Base-by-base conservation (phyloP, 2,113 vertebrate species). In the Murina feae region DNA sequence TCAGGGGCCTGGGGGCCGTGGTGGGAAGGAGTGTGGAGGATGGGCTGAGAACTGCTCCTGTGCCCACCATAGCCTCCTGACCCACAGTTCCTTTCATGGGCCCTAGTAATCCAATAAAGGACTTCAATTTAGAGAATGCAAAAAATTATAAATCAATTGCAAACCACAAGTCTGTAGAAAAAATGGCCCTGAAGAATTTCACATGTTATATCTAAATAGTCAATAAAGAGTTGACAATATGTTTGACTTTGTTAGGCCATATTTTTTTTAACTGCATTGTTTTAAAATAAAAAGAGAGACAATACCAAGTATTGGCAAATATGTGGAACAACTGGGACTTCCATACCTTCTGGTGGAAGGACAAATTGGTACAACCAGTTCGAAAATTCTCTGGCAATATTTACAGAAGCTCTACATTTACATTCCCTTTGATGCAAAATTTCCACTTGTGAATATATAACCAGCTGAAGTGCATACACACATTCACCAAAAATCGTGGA, bases 281-380 rank as follows among this genome's bases (percentile, higher is more conserved):
- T 86, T 91, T 91, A 89, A 86, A 93, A 80, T 85, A 84, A 63
- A 94, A 30, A 76, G 25, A 76, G 11, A 83, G 74, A 91, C 8
- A 80, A 82, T 76, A 37, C 10, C n/a, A n/a, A 39, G 6, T 85
- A 76, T 47, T 87, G 53, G 23, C 17, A 78, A 83, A 68, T 18
- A 65, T 16, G 25, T 55, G 32, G 44, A 44, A 51, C 1, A 47
- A 10, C 2, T 88, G 39, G 23, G 47, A 86, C 10, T 90, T 28
- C 63, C 42, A 65, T 71, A 55, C 1, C 8, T 68, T 4, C 32
- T 60, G 44, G 12, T 58, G 25, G 35, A 44, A 65, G 35, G 23
- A 75, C 28, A 81, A 90, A 86, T 17, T 83, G 37, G 51, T 53
- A 42, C 74, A 82, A 53, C 2, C 3, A 87, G 2, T 92, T 85